Conservation (phyloP, 2,113 vertebrate genomes). For the Vanacampus margaritifer region DNA sequence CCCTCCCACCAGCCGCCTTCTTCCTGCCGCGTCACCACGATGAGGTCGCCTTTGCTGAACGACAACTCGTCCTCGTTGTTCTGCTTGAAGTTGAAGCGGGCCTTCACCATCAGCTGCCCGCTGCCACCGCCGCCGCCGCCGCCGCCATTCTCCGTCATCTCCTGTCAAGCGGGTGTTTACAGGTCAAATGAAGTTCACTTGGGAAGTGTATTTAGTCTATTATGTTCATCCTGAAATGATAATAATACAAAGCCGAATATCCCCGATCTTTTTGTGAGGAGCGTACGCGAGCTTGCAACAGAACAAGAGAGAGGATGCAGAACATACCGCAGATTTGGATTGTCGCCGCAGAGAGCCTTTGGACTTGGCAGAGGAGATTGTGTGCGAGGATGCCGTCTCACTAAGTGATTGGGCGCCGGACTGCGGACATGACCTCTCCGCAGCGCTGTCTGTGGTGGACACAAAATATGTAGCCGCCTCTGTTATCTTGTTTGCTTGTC, state of each 20-base stretch:
- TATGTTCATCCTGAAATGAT: neutral
- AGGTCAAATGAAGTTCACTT: neutral
- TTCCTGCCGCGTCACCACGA: conserved; percentile 90
- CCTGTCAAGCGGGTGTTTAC: conserved; percentile 64
- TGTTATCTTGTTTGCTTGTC: neutral
- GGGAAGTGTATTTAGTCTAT: neutral
- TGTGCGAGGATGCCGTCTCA: conserved; percentile 64
- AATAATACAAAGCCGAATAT: neutral
- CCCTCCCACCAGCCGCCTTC: conserved; percentile 99
- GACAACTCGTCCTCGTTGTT: conserved; percentile 98
- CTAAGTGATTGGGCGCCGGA: conserved; percentile 70
- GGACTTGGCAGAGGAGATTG: conserved; percentile 62
- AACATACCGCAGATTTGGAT: conserved; percentile 82
- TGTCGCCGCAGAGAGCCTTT: conserved; percentile 76
- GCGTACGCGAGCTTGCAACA: neutral
- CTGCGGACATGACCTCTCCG: conserved; percentile 80
- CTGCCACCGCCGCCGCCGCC: conserved; percentile 77
- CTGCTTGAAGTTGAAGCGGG: conserved; percentile 97
- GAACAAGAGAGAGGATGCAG: neutral
- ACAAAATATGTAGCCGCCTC: conserved; percentile 11
- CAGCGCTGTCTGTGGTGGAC: conserved; percentile 74
- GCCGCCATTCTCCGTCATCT: conserved; percentile 94
- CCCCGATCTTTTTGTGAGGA: neutral
- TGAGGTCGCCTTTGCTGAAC: conserved; percentile 91
- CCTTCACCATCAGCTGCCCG: conserved; percentile 89